Base-by-base conservation (phyloP, 2,797 vertebrate genomes). In the Tachyglossus aculeatus region DNA sequence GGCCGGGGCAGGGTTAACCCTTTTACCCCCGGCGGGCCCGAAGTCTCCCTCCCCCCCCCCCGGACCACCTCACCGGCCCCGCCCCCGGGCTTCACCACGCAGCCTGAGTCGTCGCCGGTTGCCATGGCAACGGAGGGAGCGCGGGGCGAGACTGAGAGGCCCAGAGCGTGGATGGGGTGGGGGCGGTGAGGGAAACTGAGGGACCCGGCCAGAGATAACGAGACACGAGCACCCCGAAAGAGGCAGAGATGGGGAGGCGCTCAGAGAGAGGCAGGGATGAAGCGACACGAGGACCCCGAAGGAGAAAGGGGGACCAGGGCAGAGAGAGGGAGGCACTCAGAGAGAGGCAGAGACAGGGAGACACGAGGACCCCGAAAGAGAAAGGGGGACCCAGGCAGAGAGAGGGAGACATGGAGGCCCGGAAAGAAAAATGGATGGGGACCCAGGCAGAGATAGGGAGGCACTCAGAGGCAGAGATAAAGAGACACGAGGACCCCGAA, bases 41-140 rank as follows among this genome's bases (percentile, higher is more conserved):
- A 77, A 51, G 47, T 75, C 73, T 66, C 51, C 55, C 72, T 57
- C 47, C 85, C 45, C 75, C 82, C 80, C 63, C 52, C 73, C 38
- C 63, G 78, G 66, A 55, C 78, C 78, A 62, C 80, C n/a, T n/a
- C n/a, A n/a, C n/a, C n/a, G n/a, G 80, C 75, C n/a, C 82, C 52
- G 10, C 74, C 79, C 79, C 71, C 78, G 67, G 3, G 60, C 50
- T 44, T 48, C 21, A 48, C 86, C 69, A 78, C 77, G 80, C 74
- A 83, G 79, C 76, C 57, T 61, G 69, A 71, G 76, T 78, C 69
- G 78, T 85, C 69, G 63, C 74, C 74, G 75, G 79, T 83, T 86
- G 73, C 82, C 67, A 83, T 84, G 67, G 77, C 68, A 81, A 85
- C 74, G 71, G 71, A 62, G 68, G 58, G 74, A 71, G 76, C 57